Evolutionary conservation across 2,113 vertebrate species (phyloP).

Genomic region (Chroicocephalus ridibundus): DNA sequence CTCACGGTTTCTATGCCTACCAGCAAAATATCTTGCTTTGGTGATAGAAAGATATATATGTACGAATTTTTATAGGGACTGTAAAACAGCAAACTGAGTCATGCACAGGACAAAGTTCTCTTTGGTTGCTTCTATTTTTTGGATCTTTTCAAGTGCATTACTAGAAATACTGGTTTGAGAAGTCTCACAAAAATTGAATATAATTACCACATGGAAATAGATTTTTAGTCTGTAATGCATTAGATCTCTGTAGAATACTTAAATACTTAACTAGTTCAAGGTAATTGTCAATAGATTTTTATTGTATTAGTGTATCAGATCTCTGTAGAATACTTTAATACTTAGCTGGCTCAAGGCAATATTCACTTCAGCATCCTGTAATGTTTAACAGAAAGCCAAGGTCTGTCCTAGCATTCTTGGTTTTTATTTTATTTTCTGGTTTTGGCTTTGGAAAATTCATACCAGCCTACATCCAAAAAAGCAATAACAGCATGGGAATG

Average conservation of each 20-base stretch:
- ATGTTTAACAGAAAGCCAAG: neutral
- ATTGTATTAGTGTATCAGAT: neutral
- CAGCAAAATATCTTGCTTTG: neutral
- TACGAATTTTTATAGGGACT: neutral
- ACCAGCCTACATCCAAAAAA: neutral
- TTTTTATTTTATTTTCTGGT: slow-evolving; percentile 1
- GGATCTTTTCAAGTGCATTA: neutral
- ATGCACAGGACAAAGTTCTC: neutral
- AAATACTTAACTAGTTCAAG: neutral
- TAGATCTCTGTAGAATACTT: neutral
- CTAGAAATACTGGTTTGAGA: neutral
- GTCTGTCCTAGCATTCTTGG: neutral
- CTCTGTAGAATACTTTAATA: neutral
- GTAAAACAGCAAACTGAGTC: neutral
- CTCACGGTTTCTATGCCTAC: neutral
- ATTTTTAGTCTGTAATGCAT: slow-evolving; percentile 2
- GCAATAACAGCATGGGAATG: neutral
- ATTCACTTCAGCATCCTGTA: neutral
- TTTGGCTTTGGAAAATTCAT: neutral
- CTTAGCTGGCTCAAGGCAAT: slow-evolving; percentile 7
- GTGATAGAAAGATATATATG: neutral
- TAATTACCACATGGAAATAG: slow-evolving; percentile 15
- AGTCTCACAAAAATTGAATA: neutral
- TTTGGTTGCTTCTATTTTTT: neutral
- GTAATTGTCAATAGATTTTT: neutral